Evolutionary conservation across 2,888 invertebrate genomes (phyloP).

Genomic region (Patella pellucida): DNA sequence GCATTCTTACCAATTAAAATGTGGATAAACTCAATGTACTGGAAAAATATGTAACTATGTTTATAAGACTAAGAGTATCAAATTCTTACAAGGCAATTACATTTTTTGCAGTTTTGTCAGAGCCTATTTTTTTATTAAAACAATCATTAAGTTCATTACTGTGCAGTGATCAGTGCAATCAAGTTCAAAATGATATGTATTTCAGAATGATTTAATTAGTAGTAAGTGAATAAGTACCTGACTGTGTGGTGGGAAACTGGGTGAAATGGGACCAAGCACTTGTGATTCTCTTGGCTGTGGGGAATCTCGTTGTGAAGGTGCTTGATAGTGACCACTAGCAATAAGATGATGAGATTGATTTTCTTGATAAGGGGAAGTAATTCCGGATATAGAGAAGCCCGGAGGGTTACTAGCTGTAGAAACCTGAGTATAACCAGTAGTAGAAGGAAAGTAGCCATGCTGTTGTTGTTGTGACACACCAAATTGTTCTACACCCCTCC

Average conservation of each 20-base stretch:
- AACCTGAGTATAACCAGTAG: constrained; percentile 55
- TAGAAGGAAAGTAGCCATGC: constrained; percentile 57
- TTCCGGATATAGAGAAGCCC: constrained; percentile 9
- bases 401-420: constrained; percentile 15
- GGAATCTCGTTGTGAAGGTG: constrained; percentile 35
- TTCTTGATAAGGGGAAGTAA: constrained; percentile 20
- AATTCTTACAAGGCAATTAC: no score
- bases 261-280: neutral
- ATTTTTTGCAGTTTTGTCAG: no score
- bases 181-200: no score
- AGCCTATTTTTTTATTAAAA: no score
- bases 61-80: no score
- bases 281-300: constrained; percentile 20
- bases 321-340: constrained; percentile 34
- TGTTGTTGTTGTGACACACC: constrained; percentile 48
- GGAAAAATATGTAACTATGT: no score
- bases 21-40: no score
- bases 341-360: constrained; percentile 36
- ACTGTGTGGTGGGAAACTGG: neutral
- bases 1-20: no score
- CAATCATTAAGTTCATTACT: no score
- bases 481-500: constrained; percentile 11
- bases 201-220: no score
- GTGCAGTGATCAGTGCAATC: no score
- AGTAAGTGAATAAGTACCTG: neutral